Conservation (phyloP, 37 sponge, comb jelly and placozoan species). For the Beroe ovata region DNA sequence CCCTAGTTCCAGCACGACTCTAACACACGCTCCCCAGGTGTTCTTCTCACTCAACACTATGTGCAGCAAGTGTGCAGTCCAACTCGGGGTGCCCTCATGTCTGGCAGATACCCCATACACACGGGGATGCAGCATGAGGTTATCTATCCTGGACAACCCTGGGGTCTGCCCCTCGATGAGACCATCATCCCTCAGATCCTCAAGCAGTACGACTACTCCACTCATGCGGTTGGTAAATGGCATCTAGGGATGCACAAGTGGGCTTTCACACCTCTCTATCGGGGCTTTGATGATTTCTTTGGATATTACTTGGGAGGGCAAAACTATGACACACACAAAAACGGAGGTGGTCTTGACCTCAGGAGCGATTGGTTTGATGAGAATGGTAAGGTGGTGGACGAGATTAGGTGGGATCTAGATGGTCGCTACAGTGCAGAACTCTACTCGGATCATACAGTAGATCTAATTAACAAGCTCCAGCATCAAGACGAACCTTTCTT, state of each 20-base stretch:
- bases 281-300: constrained; percentile 67
- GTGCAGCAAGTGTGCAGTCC: constrained; percentile 67
- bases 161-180: constrained; percentile 57
- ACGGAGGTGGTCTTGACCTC: neutral
- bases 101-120: constrained; percentile 55
- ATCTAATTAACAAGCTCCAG: neutral
- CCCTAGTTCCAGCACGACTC: neutral
- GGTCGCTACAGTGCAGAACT: constrained; percentile 21
- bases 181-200: constrained; percentile 46
- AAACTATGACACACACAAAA: constrained; percentile 50
- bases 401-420: neutral
- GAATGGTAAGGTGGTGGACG: constrained; percentile 46
- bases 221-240: constrained; percentile 68
- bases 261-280: constrained; percentile 36
- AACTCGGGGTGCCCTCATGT: constrained; percentile 56
- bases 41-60: constrained; percentile 53
- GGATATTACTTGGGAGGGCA: constrained; percentile 56
- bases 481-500: constrained; percentile 27
- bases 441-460: neutral
- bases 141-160: constrained; percentile 58
- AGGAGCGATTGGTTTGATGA: neutral
- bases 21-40: constrained; percentile 42
- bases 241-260: constrained; percentile 62
- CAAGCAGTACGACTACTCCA: constrained; percentile 62
- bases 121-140: constrained; percentile 49